Evolutionary conservation across 2,888 invertebrate species (phyloP).

Genomic region (Drosophila maculinotata): DNA sequence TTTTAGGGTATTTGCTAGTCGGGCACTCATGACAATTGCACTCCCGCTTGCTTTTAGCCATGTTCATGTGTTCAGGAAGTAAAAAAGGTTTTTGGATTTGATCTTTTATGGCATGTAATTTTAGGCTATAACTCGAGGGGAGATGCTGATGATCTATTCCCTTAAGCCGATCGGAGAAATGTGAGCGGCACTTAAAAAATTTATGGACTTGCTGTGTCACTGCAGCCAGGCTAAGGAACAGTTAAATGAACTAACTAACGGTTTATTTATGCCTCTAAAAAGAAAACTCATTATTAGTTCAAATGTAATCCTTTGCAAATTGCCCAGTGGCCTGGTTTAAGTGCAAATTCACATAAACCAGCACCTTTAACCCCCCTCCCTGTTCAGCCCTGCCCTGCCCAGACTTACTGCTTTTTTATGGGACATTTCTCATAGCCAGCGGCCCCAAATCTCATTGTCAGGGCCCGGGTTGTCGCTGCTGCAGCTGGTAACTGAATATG

Average conservation of each 20-base stretch:
- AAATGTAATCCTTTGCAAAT: background rate
- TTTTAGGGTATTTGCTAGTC: no score
- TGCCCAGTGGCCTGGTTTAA: background rate
- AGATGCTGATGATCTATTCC: background rate
- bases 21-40: no score
- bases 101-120: conserved; percentile 9
- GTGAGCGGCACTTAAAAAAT: background rate
- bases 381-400: background rate
- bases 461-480: conserved; percentile 21
- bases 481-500: conserved; percentile 54
- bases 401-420: conserved; percentile 20
- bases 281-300: background rate
- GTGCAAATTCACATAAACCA: background rate
- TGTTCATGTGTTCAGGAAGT: background rate
- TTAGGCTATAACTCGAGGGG: background rate
- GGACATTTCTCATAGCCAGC: conserved; percentile 21
- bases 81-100: background rate
- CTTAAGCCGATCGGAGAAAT: background rate
- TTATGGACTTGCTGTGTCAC: conserved; percentile 4
- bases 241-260: conserved; percentile 3
- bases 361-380: background rate
- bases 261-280: background rate
- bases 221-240: background rate
- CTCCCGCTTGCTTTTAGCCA: no score
- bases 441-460: conserved; percentile 52